Base-by-base conservation (phyloP, 2,888 invertebrate species). In the Chrysotoxum bicinctum region DNA sequence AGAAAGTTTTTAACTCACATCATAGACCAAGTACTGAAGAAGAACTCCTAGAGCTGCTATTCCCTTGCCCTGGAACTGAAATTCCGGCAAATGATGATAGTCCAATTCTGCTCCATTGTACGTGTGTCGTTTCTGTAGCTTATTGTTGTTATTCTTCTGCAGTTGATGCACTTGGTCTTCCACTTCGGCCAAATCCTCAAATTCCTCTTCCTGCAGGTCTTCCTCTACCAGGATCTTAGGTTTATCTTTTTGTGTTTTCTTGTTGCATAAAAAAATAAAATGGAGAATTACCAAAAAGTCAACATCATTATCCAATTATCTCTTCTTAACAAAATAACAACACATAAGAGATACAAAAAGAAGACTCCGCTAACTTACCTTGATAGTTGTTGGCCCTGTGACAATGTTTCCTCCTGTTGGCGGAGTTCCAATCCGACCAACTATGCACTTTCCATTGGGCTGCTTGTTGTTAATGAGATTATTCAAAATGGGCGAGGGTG, bases 41-140 rank as follows among this genome's bases (percentile, higher is more conserved):
- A 97, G 94, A 87, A 96, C 95, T 83, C 96, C 96, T 89, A 98
- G 94, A 50, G 97, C 98, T 92, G 97, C 96, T 70, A 97, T 94
- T 76, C 96, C 95, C 88, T 94, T 94, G 60, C 95, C 93, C 66
- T 89, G 89, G 54, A 88, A 88, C 60, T 87, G 85, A 32, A 88
- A 77, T 75, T 87, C 87, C 68, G 87, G 70, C 79, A 88, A 82
- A 70, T 88, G 87, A 43, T 84, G 88, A 76, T 88, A 89, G 88
- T 90, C 89, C 87, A 91, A 74, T 40, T 43, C 69, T 56, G 82
- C 81, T 48, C 88, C 88, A 48, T 89, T 89, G 62, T 87, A 88
- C 60, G 93, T 92, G 87, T 89, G 91, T 37, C 88, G 87, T 86
- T 88, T 88, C 32, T 88, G 35, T 50, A 14, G 7, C 8, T 58